Evolutionary conservation across 2,113 vertebrate genomes (phyloP).

Genomic region (Seriola aureovittata): DNA sequence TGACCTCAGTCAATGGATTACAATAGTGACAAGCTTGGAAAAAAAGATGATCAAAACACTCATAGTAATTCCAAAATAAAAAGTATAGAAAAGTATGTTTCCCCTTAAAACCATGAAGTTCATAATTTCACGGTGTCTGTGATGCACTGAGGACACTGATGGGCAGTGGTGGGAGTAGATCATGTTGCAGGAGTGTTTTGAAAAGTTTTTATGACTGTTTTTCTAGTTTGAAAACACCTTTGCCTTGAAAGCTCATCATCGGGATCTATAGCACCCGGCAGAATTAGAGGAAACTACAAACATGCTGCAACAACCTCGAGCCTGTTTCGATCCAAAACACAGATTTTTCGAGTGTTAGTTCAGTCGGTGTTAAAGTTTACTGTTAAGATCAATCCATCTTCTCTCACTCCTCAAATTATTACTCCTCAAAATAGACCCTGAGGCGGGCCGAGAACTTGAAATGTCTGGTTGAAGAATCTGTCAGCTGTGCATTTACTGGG

Average conservation of each 20-base stretch:
- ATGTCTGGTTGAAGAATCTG: slow-evolving; percentile 9
- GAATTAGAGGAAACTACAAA: slow-evolving; percentile 27
- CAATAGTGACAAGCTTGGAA: not conserved
- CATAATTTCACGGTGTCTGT: not conserved
- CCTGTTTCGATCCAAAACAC: not conserved
- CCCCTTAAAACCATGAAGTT: not conserved
- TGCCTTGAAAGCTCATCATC: slow-evolving; percentile 14
- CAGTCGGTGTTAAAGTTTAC: not conserved
- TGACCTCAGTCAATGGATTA: not conserved
- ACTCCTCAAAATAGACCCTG: not conserved
- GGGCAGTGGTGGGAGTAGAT: not conserved
- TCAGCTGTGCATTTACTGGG: slow-evolving; percentile 46
- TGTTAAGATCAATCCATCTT: slow-evolving; percentile 1
- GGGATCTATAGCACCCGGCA: slow-evolving; percentile 8
- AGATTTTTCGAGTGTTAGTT: not conserved
- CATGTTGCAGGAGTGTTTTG: slow-evolving; percentile 6
- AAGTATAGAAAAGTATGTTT: not conserved
- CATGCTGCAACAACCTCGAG: not conserved
- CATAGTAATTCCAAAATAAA: not conserved
- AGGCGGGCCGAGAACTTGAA: not conserved
- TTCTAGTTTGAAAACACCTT: not conserved
- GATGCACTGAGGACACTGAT: not conserved
- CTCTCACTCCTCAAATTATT: not conserved
- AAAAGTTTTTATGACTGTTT: slow-evolving; percentile 31
- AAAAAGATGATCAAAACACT: not conserved